These are phyloP conservation scores for Lindbergichthys nudifrons DNA, from an alignment of 2,797 vertebrate species.

Conservation along the genomic window DNA sequence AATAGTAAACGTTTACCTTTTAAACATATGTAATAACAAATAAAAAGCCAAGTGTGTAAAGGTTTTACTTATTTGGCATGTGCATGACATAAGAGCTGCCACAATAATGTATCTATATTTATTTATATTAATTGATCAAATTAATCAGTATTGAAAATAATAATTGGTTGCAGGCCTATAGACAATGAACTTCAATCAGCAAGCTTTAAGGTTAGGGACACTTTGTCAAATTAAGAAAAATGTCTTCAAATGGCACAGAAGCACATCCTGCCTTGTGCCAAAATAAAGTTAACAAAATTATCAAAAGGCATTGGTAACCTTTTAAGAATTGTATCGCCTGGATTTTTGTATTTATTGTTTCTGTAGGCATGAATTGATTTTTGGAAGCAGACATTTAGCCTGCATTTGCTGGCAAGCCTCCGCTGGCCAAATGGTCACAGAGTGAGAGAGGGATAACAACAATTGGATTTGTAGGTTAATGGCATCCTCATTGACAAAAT, in stretches of 20 bases:
- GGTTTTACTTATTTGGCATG: not conserved
- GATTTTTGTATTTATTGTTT: not conserved
- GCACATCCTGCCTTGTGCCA: not conserved
- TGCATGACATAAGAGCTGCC: not conserved
- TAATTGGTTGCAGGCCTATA: not conserved
- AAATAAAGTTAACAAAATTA: not conserved
- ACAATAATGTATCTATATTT: too few relatives aligned
- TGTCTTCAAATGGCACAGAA: not conserved
- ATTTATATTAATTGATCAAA: not conserved
- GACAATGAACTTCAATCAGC: not conserved
- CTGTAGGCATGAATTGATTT: not conserved
- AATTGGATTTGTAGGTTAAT: slow-evolving; percentile 74
- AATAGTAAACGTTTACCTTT: too few relatives aligned
- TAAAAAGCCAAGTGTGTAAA: not conserved
- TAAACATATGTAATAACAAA: too few relatives aligned
- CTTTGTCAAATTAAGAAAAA: not conserved
- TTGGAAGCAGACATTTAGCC: slow-evolving; percentile 23
- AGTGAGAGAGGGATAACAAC: slow-evolving; percentile 15
- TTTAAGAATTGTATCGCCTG: not conserved
- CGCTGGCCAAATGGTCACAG: slow-evolving; percentile 17
- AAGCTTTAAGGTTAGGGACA: not conserved
- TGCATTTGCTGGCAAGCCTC: too few relatives aligned
- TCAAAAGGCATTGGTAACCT: not conserved
- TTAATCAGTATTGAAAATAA: not conserved
- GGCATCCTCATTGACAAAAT: slow-evolving; percentile 66